Evolutionary conservation across 2,113 vertebrate species (phyloP).

Genomic region (Plecotus auritus): DNA sequence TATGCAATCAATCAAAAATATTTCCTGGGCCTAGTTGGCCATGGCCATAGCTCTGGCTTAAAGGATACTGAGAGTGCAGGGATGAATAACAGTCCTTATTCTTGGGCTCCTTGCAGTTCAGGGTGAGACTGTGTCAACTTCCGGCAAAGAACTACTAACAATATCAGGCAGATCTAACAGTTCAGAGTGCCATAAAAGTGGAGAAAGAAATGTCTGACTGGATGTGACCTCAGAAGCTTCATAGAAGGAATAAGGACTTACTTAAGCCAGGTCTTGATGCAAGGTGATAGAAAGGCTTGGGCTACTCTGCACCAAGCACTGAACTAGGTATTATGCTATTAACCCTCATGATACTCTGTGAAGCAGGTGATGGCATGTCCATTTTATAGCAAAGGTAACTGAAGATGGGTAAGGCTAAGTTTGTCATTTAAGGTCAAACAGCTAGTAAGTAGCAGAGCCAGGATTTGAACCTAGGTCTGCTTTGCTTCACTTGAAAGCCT

Average conservation of each 20-base stretch:
- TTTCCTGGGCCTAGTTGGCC: neutral
- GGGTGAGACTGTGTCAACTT: neutral
- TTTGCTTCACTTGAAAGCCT: conserved; percentile 9
- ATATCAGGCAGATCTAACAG: neutral
- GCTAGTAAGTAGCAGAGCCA: neutral
- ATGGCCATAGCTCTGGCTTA: neutral
- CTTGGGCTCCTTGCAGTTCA: neutral
- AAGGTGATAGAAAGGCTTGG: neutral
- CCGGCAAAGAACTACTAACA: neutral
- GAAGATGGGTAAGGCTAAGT: neutral
- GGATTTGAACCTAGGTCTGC: neutral
- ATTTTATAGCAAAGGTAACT: neutral
- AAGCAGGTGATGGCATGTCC: neutral
- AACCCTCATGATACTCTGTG: neutral
- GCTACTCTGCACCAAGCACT: neutral
- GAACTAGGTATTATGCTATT: neutral
- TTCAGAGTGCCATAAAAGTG: conserved; percentile 5
- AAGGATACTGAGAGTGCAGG: neutral
- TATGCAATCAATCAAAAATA: neutral
- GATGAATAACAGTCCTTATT: neutral
- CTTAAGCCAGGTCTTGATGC: neutral
- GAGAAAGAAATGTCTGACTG: neutral
- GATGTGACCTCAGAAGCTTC: neutral
- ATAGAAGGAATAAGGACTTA: neutral
- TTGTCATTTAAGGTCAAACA: conserved; percentile 8